phyloP scores from a whole-genome alignment of 2,797 vertebrate species.

The Psittacula echo region DNA sequence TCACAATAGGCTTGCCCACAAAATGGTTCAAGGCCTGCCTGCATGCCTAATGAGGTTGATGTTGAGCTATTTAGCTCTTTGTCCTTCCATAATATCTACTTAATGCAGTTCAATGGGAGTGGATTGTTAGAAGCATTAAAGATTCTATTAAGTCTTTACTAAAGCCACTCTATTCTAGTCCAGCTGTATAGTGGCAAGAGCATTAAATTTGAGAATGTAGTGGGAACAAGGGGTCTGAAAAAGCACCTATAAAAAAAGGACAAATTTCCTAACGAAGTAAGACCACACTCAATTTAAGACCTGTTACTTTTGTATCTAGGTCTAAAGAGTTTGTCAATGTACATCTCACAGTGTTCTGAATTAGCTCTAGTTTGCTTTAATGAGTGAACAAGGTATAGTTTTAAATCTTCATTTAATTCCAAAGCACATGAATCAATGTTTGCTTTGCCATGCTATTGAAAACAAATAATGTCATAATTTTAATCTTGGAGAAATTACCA shows the following conservation, averaged over 20 bases:
- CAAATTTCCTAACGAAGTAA: slow-evolving; percentile 65
- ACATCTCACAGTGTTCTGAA: not conserved
- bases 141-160: slow-evolving; percentile 98
- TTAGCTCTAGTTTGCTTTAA: not conserved
- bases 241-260: slow-evolving; percentile 80
- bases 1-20: slow-evolving; percentile 92
- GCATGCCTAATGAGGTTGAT: slow-evolving; percentile 97
- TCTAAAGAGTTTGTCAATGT: slow-evolving; percentile 4
- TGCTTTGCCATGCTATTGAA: not conserved
- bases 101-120: slow-evolving; percentile 97
- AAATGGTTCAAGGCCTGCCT: slow-evolving; percentile 88
- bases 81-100: slow-evolving; percentile 98
- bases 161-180: slow-evolving; percentile 88
- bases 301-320: slow-evolving; percentile 17
- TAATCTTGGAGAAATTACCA: not conserved
- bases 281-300: slow-evolving; percentile 52
- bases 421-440: not conserved
- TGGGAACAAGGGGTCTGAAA: slow-evolving; percentile 77
- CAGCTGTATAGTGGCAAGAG: slow-evolving; percentile 83
- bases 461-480: not conserved
- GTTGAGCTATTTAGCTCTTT: slow-evolving; percentile 97
- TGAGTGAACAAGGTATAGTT: not conserved
- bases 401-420: not conserved
- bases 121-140: slow-evolving; percentile 97
- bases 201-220: slow-evolving; percentile 84